A percentile compares a stretch with the other conserved stretches of the same genome.
These are phyloP conservation scores for Dipodomys ordii DNA, from an alignment of 2,113 vertebrate genomes.

Conservation along the genomic window DNA sequence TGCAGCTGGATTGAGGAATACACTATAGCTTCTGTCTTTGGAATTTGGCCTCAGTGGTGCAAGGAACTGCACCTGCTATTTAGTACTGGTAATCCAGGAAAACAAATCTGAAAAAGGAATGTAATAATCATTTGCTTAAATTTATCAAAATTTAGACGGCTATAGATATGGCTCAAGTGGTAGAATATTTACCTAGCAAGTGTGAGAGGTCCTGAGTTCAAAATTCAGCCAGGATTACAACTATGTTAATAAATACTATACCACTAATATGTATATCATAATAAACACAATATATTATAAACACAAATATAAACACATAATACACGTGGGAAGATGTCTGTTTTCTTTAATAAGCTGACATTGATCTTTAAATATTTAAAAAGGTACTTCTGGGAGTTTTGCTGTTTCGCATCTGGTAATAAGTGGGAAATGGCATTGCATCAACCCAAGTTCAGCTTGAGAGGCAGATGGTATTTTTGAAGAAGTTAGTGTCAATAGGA, in stretches of 20 bases:
- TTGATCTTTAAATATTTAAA: slow-evolving; percentile 52
- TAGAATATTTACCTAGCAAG: too few relatives aligned
- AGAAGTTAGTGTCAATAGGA: slow-evolving; percentile 70
- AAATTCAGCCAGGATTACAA: too few relatives aligned
- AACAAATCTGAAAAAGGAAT: slow-evolving; percentile 42
- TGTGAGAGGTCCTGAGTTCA: too few relatives aligned
- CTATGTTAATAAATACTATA: too few relatives aligned
- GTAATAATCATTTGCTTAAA: not conserved
- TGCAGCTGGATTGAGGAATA: not conserved
- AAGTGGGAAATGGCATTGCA: slow-evolving; percentile 75
- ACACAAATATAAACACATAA: slow-evolving; percentile 10
- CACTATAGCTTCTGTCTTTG: not conserved
- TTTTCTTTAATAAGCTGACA: slow-evolving; percentile 18
- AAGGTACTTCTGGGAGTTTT: slow-evolving; percentile 69
- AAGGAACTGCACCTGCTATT: not conserved
- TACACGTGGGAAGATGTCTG: not conserved
- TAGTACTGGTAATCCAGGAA: not conserved
- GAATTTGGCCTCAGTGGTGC: not conserved
- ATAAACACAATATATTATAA: too few relatives aligned
- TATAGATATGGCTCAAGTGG: not conserved
- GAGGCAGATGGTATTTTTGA: slow-evolving; percentile 81
- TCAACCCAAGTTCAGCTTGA: slow-evolving; percentile 64
- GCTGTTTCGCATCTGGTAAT: slow-evolving; percentile 62
- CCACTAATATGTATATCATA: too few relatives aligned
- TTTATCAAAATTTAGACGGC: not conserved